These are phyloP conservation scores for Acrobasis repandana DNA, from an alignment of 2,888 invertebrate genomes.

Conservation along the genomic window DNA sequence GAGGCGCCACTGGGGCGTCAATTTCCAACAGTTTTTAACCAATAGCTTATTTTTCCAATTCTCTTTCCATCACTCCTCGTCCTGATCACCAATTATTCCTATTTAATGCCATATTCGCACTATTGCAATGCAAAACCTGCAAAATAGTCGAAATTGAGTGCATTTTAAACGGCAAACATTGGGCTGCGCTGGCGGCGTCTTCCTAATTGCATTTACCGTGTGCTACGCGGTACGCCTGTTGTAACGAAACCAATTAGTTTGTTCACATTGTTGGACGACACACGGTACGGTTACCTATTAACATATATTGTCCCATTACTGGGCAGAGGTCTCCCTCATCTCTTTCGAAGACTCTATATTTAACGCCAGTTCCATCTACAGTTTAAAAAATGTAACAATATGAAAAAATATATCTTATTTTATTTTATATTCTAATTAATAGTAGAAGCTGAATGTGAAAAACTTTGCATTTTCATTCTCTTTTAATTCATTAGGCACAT, in stretches of 20 bases:
- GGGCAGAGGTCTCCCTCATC: no score
- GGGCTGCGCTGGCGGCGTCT: slow-evolving; percentile 39
- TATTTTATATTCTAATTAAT: no score
- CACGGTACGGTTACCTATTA: slow-evolving; percentile 37
- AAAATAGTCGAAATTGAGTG: slow-evolving; percentile 24
- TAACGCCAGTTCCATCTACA: no score
- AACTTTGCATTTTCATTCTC: no score
- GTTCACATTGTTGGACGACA: slow-evolving; percentile 41
- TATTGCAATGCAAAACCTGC: slow-evolving; percentile 13
- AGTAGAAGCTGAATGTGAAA: no score
- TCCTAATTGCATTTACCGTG: slow-evolving; percentile 56
- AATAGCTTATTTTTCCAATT: slow-evolving; percentile 2
- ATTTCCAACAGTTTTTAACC: no score
- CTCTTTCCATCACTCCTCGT: neutral
- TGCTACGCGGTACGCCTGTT: slow-evolving; percentile 44
- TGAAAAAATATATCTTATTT: no score
- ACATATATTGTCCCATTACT: no score
- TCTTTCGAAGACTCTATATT: no score
- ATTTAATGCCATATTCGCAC: neutral
- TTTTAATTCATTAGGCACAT: no score
- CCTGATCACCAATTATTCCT: slow-evolving; percentile 9
- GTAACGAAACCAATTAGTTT: slow-evolving; percentile 73
- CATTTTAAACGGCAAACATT: slow-evolving; percentile 48
- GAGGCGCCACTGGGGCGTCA: no score
- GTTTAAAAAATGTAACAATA: no score